phyloP scores from a whole-genome alignment of 37 sponge, comb jelly and placozoan species.

The Aphrocallistes beatrix region DNA sequence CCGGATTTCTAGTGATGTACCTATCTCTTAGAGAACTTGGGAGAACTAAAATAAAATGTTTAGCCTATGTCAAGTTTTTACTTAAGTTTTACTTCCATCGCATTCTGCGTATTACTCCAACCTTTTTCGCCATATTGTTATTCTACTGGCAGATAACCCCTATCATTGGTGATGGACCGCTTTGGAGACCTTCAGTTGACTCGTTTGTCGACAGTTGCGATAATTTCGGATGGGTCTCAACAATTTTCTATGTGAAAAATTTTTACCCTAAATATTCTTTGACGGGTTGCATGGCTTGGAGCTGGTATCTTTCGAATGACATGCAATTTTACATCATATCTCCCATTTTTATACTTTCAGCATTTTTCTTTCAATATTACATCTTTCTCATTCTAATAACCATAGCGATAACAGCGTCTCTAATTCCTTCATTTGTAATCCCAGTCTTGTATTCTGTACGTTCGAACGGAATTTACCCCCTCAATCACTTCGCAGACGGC shows the following conservation, averaged over 20 bases:
- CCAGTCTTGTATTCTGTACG: not conserved
- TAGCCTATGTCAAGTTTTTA: not conserved
- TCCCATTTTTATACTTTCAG: slow-evolving; percentile 51
- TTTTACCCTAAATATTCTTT: slow-evolving; percentile 49
- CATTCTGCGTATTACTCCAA: slow-evolving; percentile 16
- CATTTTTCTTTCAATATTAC: slow-evolving; percentile 20
- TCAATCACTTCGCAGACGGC: not conserved
- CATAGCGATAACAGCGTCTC: slow-evolving; percentile 16
- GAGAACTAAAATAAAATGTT: slow-evolving; percentile 15
- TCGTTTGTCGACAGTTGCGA: not conserved
- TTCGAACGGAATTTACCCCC: slow-evolving; percentile 18
- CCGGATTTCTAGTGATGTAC: slow-evolving; percentile 48
- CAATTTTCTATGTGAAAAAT: slow-evolving; percentile 80
- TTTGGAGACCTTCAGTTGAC: slow-evolving; percentile 5
- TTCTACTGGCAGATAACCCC: slow-evolving; percentile 20
- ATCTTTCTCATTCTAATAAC: slow-evolving; percentile 28
- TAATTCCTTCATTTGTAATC: slow-evolving; percentile 21
- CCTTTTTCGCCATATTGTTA: not conserved
- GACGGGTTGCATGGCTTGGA: slow-evolving; percentile 59
- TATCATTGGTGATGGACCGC: slow-evolving; percentile 19
- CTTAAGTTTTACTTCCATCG: slow-evolving; percentile 22
- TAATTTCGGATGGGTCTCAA: slow-evolving; percentile 55
- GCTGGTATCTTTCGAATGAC: slow-evolving; percentile 87
- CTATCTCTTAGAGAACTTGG: slow-evolving; percentile 45
- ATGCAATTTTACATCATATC: slow-evolving; percentile 81